Base-by-base conservation (phyloP, 2,797 vertebrate species). In the Aldrovandia affinis region DNA sequence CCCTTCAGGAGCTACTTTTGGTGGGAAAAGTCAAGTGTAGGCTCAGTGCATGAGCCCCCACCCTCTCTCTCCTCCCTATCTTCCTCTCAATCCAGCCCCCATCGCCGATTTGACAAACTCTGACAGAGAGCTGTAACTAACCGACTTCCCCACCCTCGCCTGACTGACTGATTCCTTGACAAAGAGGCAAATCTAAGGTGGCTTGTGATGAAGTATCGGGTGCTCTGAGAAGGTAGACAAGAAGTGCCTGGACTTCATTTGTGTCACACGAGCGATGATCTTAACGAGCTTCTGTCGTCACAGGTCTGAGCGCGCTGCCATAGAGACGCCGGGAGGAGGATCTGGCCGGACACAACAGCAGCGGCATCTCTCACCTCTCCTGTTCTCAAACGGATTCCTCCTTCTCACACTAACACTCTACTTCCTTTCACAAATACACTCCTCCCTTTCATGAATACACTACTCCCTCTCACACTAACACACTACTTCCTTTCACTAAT, bases 211-310 rank as follows among this genome's bases (percentile, higher is more conserved):
- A 80, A 80, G 78, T 55, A 80, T 42, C 73, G 10, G 73, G 18
- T n/a, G 25, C 59, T 65, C 93, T 88, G 92, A 92, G 91, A 89
- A 87, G 92, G 87, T 90, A 86, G 90, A 90, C 90, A 89, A 91
- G 91, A 93, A 94, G 91, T 92, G 92, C 90, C 90, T 88, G 93
- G 92, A 94, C 92, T 94, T 93, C 86, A 94, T 95, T 94, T 94
- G 94, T 91, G 92, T 94, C 93, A 92, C 90, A 90, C 87, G 90
- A 86, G 92, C 92, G 90, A 90, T 91, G 93, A 95, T 89, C 88
- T 88, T 94, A 95, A 95, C 95, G 94, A 94, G 94, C 94, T 94
- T 92, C 92, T 94, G 94, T 81, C 92, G 94, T 93, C 87, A 87
- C 89, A 92, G 89, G 87, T 0, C 84, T 92, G 90, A 55, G 80